Conservation (phyloP, 2,113 vertebrate genomes). For the Cinclus cinclus region DNA sequence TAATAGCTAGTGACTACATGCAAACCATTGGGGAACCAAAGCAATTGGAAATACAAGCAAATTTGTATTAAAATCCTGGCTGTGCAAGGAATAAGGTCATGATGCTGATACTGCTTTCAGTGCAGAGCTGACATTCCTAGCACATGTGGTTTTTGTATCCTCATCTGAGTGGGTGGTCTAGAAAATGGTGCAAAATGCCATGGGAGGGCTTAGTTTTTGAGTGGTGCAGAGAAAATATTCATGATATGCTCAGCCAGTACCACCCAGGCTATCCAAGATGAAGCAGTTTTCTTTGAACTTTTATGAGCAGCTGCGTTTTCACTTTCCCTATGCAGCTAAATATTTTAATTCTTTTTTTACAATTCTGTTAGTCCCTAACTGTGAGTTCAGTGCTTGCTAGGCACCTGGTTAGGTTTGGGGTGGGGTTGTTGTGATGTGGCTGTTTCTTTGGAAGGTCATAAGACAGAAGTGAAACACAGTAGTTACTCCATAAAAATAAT, state of each 20-base stretch:
- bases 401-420: background rate
- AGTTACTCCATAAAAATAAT: background rate
- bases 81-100: conserved; percentile 59
- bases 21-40: conserved; percentile 64
- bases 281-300: conserved; percentile 60
- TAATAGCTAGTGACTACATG: conserved; percentile 5
- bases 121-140: conserved; percentile 61
- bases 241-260: conserved; percentile 1
- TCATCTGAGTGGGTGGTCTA: conserved; percentile 81
- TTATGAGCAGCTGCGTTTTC: conserved; percentile 17
- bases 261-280: conserved; percentile 28
- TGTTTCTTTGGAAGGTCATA: background rate
- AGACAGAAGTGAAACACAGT: background rate
- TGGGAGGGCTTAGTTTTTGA: conserved; percentile 64
- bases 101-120: conserved; percentile 65
- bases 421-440: background rate
- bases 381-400: background rate
- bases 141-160: conserved; percentile 80
- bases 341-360: conserved; percentile 30
- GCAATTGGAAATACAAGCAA: conserved; percentile 63
- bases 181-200: conserved; percentile 53
- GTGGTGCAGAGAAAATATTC: conserved; percentile 2
- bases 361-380: background rate
- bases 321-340: conserved; percentile 35
- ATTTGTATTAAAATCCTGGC: conserved; percentile 51